Evolutionary conservation across 2,113 vertebrate species (phyloP), one percentile per base, ranked within the genome.

Genomic region (Caranx ignobilis): DNA sequence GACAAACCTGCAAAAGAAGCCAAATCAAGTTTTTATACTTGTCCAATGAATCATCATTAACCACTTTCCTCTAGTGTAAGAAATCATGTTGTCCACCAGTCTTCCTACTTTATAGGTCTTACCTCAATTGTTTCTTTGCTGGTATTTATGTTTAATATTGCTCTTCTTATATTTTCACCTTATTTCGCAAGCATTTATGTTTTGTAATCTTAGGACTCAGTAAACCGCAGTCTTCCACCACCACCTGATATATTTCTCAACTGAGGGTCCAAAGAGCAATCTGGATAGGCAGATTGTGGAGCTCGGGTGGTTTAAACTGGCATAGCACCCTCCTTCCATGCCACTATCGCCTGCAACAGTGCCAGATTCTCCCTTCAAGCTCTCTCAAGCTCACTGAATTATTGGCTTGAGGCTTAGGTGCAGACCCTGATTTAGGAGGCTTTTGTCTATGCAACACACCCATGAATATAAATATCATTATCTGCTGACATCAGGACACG

Each of bases 241-340:
- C 39, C 65, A 77, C 71, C 70, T 77, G 56, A 83, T 70, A 61
- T 77, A 45, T 54, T 63, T 67, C 48, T 64, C 48, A 70, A 61
- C 45, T 84, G 68, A 88, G 56, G 73, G 82, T 85, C 85, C 90
- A 90, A 87, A 87, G 85, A 89, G 85, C 91, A 92, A 86, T 92
- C 62, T 90, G 88, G 79, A 87, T 75, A 83, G 77, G 82, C 92
- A 93, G 87, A 91, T 88, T 91, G 87, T 72, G 55, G 66, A 76
- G 66, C 84, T 82, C 2, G 69, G 69, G 73, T 84, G 74, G 73
- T 85, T 90, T 70, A 85, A 68, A 82, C 72, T 74, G 71, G 59
- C 73, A 77, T 57, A 31, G 64, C 75, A 69, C 52, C 69, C 77
- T 61, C 62, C 66, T 57, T 37, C 52, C 41, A 63, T 61, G 45